phyloP scores from a whole-genome alignment of 2,113 vertebrate genomes.

The Lutjanus erythropterus region DNA sequence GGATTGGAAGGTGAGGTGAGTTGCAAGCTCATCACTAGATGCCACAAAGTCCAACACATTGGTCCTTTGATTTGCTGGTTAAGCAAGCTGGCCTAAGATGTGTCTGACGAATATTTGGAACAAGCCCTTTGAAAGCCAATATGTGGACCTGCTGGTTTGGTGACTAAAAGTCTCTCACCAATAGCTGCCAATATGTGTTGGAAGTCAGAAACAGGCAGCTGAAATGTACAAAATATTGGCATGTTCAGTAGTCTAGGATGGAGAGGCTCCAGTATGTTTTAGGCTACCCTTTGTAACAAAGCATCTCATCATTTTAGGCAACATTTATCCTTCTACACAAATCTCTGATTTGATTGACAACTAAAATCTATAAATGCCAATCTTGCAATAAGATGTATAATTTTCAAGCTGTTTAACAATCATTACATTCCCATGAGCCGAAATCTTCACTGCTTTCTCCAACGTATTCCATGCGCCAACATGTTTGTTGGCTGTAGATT shows the following conservation, averaged over 20 bases:
- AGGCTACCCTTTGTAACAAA: background rate
- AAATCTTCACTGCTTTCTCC: background rate
- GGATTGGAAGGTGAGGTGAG: too few species aligned
- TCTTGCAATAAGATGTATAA: background rate
- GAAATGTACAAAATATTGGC: too few species aligned
- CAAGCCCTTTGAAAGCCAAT: background rate
- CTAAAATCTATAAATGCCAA: background rate
- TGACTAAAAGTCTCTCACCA: background rate
- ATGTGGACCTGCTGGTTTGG: background rate
- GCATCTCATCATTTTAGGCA: background rate
- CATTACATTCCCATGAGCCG: background rate
- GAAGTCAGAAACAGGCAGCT: background rate
- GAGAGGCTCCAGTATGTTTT: too few species aligned
- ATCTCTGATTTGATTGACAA: background rate
- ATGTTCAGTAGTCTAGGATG: background rate
- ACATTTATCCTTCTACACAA: too few species aligned
- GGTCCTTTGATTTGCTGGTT: too few species aligned
- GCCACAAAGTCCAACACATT: too few species aligned
- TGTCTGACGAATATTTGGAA: too few species aligned
- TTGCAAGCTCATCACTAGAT: too few species aligned
- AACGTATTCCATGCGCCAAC: too few species aligned
- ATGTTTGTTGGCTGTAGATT: background rate
- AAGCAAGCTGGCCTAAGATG: too few species aligned
- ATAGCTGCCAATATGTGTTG: background rate
- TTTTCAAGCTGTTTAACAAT: background rate